Evolutionary conservation across 1,140 invertebrate genomes (phyloP), one percentile per base, ranked within the genome.

Genomic region (Phocides pigmalion): DNA sequence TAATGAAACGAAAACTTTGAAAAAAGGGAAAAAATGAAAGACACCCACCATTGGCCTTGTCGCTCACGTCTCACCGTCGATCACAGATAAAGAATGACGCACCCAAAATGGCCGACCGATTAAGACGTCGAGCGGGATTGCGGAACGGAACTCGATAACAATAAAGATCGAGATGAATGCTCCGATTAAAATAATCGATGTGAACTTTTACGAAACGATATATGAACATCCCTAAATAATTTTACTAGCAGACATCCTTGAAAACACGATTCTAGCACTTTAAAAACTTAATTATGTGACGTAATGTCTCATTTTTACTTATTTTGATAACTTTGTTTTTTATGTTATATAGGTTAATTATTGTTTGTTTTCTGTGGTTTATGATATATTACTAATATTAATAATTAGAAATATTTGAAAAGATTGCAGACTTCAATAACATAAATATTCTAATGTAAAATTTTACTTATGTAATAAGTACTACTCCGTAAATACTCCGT

Each of bases 171-270:
- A 74, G 73, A 78, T 80, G 70, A 78, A 78, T 78, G 76, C 71
- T 65, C 70, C 78, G 78, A 81, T 81, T 81, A 81, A 78, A 72
- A 78, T 78, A 78, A 81, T 74, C 73, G 75, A 35, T 59, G 53
- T 70, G 78, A 78, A 76, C 78, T 78, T 78, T 81, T 51, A 46
- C 54, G 71, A 77, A 74, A 69, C 51, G 74, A 74, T 70, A 70
- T 70, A 47, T 61, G 61, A 68, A 70, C 72, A 72, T 71, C 63
- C 68, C 65, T 70, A 76, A 39, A 39, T 39, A 14, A 39, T 39
- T 14, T 12, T 8, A n/a, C 2, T n/a, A 1, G 9, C 9, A 35
- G 5, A 2, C 9, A 35, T 11, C 32, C 32, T 35, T 35, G 32
- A 35, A 1, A 11, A 11, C 32, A n/a, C 1, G 32, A 8, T 8